Evolutionary conservation across 2,797 vertebrate genomes (phyloP).

Genomic region (Cuculus canorus): DNA sequence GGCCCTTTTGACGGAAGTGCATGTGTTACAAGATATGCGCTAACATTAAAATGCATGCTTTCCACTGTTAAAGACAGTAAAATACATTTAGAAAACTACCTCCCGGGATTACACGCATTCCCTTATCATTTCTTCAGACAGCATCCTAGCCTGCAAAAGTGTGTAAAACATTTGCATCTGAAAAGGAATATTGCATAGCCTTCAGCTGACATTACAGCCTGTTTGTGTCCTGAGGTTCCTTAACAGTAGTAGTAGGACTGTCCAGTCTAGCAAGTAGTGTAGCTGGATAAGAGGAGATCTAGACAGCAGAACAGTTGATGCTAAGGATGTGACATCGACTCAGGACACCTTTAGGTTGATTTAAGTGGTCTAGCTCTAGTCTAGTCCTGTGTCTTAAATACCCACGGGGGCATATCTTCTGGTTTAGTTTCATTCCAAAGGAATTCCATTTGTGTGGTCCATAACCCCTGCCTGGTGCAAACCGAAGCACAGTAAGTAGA

Average conservation of each 20-base stretch:
- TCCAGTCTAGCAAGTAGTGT: not conserved
- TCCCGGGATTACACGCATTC: not conserved
- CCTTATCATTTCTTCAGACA: not conserved
- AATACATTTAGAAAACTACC: not conserved
- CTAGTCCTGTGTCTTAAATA: not conserved
- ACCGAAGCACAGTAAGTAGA: not conserved
- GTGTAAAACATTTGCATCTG: not conserved
- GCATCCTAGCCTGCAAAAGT: not conserved
- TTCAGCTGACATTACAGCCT: not conserved
- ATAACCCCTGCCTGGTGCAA: not conserved
- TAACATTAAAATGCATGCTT: not conserved
- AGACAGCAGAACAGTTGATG: not conserved
- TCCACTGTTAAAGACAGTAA: not conserved
- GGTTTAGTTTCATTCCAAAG: not conserved
- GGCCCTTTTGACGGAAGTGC: not conserved
- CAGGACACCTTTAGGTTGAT: not conserved
- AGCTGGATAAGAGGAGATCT: not conserved
- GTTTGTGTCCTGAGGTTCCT: not conserved
- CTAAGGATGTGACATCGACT: fast-evolving
- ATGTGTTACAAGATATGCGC: not conserved
- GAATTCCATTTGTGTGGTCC: not conserved
- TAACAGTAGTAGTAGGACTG: not conserved
- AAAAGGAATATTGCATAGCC: not conserved
- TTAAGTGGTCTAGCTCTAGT: not conserved
- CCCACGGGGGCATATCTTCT: not conserved